These are phyloP conservation scores for Elymnias hypermnestra DNA, from an alignment of 1,140 invertebrate species.

Conservation along the genomic window DNA sequence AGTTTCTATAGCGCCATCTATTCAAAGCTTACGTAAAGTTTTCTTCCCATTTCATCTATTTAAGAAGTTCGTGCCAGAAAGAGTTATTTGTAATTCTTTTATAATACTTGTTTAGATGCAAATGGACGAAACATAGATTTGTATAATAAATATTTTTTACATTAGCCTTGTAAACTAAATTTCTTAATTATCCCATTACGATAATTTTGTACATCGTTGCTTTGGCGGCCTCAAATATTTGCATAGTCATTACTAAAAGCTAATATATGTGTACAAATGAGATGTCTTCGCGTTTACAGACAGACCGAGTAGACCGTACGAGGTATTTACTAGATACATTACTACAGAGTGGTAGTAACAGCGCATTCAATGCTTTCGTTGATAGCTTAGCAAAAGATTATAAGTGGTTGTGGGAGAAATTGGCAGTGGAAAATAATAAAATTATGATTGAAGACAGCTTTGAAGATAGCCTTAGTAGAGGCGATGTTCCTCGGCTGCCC, in stretches of 20 bases:
- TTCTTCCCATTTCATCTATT: too few relatives aligned
- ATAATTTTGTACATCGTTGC: too few relatives aligned
- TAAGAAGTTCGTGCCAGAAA: too few relatives aligned
- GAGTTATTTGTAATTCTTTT: too few relatives aligned
- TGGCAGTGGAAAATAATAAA: slow-evolving; percentile 50
- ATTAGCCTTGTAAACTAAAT: not conserved
- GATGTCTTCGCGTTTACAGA: slow-evolving; percentile 35
- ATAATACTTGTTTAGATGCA: too few relatives aligned
- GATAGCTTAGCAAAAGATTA: slow-evolving; percentile 69
- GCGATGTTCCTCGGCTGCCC: slow-evolving; percentile 75
- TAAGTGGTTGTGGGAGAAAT: slow-evolving; percentile 69
- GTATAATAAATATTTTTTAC: not conserved
- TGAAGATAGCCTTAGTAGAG: slow-evolving; percentile 63
- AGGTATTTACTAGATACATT: slow-evolving; percentile 58
- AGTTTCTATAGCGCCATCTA: too few relatives aligned
- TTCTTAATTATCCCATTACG: too few relatives aligned
- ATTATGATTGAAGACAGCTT: slow-evolving; percentile 54
- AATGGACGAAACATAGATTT: too few relatives aligned
- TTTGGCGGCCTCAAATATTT: too few relatives aligned
- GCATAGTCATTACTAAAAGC: not conserved
- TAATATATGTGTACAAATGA: not conserved
- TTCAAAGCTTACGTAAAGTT: too few relatives aligned
- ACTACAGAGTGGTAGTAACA: slow-evolving; percentile 45
- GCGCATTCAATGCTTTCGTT: slow-evolving; percentile 63
- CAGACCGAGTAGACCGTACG: slow-evolving; percentile 39